Evolutionary conservation across 1,140 invertebrate species (phyloP), one percentile per base, ranked within the genome.

Genomic region (Maconellicoccus hirsutus): DNA sequence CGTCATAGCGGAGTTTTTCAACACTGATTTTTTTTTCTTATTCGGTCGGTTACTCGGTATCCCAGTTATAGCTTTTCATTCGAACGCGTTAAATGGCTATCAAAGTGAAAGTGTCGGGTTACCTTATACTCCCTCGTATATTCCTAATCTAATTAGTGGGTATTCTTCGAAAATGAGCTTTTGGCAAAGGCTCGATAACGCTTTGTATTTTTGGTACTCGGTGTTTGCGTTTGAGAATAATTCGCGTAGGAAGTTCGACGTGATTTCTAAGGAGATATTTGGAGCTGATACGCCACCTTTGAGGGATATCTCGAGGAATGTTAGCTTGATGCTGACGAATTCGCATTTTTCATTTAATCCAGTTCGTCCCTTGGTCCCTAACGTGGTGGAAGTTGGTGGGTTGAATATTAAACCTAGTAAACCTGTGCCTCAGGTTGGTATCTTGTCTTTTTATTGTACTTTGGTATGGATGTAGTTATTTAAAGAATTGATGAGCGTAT

Each of bases 301-400:
- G 6, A 23, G 23, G 1, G 72, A 76, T 59, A 70, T 79, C n/a
- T 74, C 76, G 59, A 72, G 72, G 19, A 76, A 77, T 63, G 73
- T 77, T 0, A 74, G 73, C 29, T 73, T 87, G 38, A 73, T 86
- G 14, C 75, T 87, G 6, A 76, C 81, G 0, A 87, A 87, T 76
- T 79, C 80, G 14, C 83, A 87, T 77, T 81, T 82, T 69, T 76
- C 79, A 1, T 63, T 85, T 6, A 82, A 81, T 72, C 78, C 79
- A 1, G 76, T 83, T 0, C 79, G 79, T 42, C 81, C 83, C 0
- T 76, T 76, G 14, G 77, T 80, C 1, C 81, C 83, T 0, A 81
- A 79, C 26, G 74, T 84, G 0, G 75, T 86, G 2, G 84, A 86
- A 78, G 80, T 87, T 19, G 85, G 83, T 4, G 86, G 85, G n/a